A percentile compares a stretch with the other conserved stretches of the same genome.
Evolutionary conservation across 2,888 invertebrate species (phyloP).

Genomic region (Acronicta leporina): DNA sequence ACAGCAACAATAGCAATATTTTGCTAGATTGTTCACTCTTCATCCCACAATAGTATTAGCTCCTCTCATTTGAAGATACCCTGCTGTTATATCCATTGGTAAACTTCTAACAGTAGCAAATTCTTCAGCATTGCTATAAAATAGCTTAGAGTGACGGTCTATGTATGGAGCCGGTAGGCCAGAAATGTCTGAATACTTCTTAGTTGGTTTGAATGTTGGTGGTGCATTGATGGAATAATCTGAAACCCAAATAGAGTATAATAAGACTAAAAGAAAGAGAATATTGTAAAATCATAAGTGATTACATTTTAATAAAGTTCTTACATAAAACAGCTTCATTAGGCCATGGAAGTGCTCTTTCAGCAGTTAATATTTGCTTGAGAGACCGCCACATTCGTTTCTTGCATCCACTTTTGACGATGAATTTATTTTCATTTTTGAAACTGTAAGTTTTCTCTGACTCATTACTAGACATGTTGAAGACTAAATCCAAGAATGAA

Average conservation of each 20-base stretch:
- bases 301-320: conserved; percentile 45
- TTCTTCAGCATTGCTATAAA: conserved; percentile 96
- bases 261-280: neutral
- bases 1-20: conserved; percentile 1
- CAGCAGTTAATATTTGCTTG: conserved; percentile 95
- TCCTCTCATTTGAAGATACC: conserved; percentile 95
- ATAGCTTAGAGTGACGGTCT: conserved; percentile 96
- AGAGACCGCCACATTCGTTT: conserved; percentile 96
- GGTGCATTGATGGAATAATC: conserved; percentile 97
- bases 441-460: conserved; percentile 77
- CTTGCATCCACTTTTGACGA: conserved; percentile 90
- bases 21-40: conserved; percentile 15
- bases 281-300: neutral
- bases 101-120: conserved; percentile 95
- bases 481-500: neutral
- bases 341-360: conserved; percentile 94
- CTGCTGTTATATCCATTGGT: conserved; percentile 97
- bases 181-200: conserved; percentile 98
- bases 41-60: conserved; percentile 93
- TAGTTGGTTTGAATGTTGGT: conserved; percentile 96
- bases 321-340: conserved; percentile 93
- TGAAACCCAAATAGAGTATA: conserved; percentile 68
- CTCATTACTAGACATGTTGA: conserved; percentile 75
- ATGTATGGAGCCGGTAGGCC: conserved; percentile 96
- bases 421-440: conserved; percentile 85